Evolutionary conservation across 2,888 invertebrate genomes (phyloP).

Genomic region (Tetropium fuscum): DNA sequence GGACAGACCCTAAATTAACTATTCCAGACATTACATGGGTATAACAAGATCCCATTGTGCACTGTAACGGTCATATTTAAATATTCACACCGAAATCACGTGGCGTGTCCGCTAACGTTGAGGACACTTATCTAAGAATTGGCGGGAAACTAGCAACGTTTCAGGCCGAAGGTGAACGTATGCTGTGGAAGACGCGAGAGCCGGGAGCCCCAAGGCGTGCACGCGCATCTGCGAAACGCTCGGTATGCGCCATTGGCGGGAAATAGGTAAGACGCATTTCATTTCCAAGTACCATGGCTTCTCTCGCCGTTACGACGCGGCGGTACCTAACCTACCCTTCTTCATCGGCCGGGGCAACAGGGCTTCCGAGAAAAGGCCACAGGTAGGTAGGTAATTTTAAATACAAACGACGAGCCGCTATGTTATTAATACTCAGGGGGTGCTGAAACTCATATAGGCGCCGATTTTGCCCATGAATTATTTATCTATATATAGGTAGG

Average conservation of each 20-base stretch:
- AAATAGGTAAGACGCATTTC: constrained; percentile 20
- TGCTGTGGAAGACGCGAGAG: background rate
- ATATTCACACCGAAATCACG: constrained; percentile 10
- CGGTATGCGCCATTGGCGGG: constrained; percentile 9
- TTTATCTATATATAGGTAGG: too few species aligned
- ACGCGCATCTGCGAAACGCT: background rate
- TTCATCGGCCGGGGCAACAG: background rate
- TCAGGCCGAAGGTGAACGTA: constrained; percentile 15
- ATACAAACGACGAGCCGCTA: background rate
- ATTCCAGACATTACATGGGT: background rate
- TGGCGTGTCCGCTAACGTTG: constrained; percentile 8
- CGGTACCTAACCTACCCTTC: background rate
- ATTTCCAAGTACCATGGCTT: background rate
- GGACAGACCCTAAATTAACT: background rate
- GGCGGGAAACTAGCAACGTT: constrained; percentile 23
- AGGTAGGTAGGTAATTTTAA: background rate
- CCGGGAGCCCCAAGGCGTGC: constrained; percentile 5
- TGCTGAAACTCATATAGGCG: background rate
- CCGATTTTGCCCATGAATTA: too few species aligned
- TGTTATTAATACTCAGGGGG: background rate
- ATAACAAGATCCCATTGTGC: background rate
- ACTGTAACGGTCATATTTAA: background rate
- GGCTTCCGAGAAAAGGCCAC: constrained; percentile 2
- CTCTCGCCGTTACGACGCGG: background rate
- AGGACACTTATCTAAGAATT: constrained; percentile 37